Evolutionary conservation across 2,888 invertebrate species (phyloP).

Genomic region (Ligdia adustata): DNA sequence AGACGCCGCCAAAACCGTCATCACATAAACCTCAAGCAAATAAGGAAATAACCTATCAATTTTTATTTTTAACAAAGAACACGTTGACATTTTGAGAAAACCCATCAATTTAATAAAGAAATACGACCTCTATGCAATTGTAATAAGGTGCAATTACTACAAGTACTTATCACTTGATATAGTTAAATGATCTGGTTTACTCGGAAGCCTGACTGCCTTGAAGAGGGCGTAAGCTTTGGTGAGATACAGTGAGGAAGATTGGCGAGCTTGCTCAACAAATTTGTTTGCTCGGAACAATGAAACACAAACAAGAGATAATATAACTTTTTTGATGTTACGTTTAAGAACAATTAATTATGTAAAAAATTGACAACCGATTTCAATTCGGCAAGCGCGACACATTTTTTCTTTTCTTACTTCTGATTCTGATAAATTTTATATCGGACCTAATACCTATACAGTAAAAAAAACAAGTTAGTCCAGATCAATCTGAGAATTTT

Average conservation of each 20-base stretch:
- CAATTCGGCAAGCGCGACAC: too few relatives aligned
- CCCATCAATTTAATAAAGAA: slow-evolving; percentile 11
- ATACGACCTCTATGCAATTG: slow-evolving; percentile 18
- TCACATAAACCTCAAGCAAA: neutral
- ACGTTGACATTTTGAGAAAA: slow-evolving; percentile 16
- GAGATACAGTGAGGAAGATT: slow-evolving; percentile 33
- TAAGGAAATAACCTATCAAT: slow-evolving; percentile 9
- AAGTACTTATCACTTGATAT: slow-evolving; percentile 31
- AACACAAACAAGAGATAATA: too few relatives aligned
- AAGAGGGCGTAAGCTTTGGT: slow-evolving; percentile 70
- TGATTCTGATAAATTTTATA: too few relatives aligned
- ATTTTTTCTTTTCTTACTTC: too few relatives aligned
- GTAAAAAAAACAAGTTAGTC: too few relatives aligned
- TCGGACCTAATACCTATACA: too few relatives aligned
- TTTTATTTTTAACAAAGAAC: slow-evolving; percentile 9
- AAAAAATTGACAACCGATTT: too few relatives aligned
- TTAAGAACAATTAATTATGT: too few relatives aligned
- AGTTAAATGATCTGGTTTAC: slow-evolving; percentile 22
- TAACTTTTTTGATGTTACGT: too few relatives aligned
- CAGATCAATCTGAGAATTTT: too few relatives aligned
- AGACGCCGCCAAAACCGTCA: neutral
- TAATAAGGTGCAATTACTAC: slow-evolving; percentile 18
- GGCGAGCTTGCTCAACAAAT: slow-evolving; percentile 17
- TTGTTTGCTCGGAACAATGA: slow-evolving; percentile 19
- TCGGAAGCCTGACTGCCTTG: slow-evolving; percentile 64